Evolutionary conservation across 2,113 vertebrate species (phyloP).

Genomic region (Pundamilia nyererei): DNA sequence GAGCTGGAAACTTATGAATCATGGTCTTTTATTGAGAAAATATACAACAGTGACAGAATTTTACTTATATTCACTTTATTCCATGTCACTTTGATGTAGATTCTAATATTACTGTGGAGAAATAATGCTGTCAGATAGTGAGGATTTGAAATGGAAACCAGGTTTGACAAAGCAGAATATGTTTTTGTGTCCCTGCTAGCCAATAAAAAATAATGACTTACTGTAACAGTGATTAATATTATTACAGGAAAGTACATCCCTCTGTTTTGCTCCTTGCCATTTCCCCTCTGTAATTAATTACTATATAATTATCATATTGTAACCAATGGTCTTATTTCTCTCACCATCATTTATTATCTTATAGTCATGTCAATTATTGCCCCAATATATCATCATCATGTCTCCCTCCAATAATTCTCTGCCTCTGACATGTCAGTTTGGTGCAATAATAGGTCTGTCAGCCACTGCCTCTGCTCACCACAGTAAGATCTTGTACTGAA

Average conservation of each 20-base stretch:
- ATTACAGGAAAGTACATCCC: neutral
- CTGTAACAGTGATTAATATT: neutral
- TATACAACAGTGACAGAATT: neutral
- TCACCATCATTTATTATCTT: neutral
- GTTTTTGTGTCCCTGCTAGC: neutral
- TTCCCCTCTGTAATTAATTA: neutral
- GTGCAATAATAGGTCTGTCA: conserved; percentile 12
- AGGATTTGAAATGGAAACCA: neutral
- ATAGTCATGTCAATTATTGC: conserved; percentile 9
- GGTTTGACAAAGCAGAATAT: neutral
- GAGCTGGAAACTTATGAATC: neutral
- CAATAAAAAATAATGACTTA: neutral
- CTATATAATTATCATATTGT: neutral
- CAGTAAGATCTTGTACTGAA: neutral
- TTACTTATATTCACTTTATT: neutral
- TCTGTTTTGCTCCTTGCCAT: neutral
- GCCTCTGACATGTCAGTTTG: conserved; percentile 8
- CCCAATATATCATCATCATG: conserved; percentile 20
- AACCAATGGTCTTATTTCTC: neutral
- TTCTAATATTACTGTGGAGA: neutral
- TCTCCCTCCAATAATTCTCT: neutral
- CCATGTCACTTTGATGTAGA: neutral
- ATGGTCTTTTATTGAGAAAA: neutral
- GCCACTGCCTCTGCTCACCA: neutral
- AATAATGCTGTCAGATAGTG: neutral